Evolutionary conservation across 1,140 invertebrate genomes (phyloP).

Genomic region (Cataglyphis hispanica): DNA sequence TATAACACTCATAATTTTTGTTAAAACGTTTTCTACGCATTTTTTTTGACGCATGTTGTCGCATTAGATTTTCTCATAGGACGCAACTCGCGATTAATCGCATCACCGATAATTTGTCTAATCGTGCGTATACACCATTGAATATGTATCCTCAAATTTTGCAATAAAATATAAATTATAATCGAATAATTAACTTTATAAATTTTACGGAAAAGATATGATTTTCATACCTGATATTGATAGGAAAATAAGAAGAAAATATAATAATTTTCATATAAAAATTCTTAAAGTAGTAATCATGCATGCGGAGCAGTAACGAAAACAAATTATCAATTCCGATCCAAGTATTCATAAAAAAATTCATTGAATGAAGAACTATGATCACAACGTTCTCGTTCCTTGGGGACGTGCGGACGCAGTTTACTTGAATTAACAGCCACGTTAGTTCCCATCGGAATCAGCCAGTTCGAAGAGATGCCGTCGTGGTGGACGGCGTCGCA

Average conservation of each 20-base stretch:
- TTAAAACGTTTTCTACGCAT: neutral
- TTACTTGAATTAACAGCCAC: constrained; percentile 61
- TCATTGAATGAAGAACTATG: neutral
- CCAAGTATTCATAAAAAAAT: neutral
- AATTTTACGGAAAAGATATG: neutral
- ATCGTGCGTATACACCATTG: neutral
- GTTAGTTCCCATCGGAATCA: constrained; percentile 59
- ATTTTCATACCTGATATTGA: neutral
- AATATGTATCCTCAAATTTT: neutral
- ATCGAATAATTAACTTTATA: neutral
- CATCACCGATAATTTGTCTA: neutral
- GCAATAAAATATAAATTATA: neutral
- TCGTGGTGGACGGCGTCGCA: constrained; percentile 65
- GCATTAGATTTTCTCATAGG: constrained; percentile 6
- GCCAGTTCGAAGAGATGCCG: constrained; percentile 31
- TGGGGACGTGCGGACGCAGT: neutral
- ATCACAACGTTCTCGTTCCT: neutral
- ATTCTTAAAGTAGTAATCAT: neutral
- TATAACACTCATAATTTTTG: constrained; percentile 55
- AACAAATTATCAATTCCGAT: constrained; percentile 1
- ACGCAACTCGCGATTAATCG: constrained; percentile 2
- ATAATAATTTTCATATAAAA: neutral
- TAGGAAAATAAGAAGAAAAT: neutral
- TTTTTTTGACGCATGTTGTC: constrained; percentile 25
- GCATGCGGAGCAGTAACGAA: neutral